Base-by-base conservation (phyloP, 2,113 vertebrate species). In the Gadus chalcogrammus region DNA sequence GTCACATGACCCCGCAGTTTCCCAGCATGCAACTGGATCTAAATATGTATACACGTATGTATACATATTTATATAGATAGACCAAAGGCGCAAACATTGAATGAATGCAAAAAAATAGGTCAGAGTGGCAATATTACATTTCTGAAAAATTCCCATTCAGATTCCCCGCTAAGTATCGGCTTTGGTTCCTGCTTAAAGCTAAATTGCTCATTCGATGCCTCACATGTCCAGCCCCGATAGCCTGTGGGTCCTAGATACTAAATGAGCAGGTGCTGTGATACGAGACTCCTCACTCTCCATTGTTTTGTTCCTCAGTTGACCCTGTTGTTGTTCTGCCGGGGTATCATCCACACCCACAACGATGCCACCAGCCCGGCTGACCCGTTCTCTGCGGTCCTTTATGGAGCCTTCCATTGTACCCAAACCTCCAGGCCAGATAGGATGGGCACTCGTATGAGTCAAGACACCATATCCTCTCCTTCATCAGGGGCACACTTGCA, bases 211-310 rank as follows among this genome's bases (percentile, higher is more conserved):
- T 78, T 20, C 65, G 82, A 88, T 15, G 61, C 70, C 71, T 71
- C 15, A 24, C 16, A 65, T 56, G 63, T 9, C 20, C 64, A 12
- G 42, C 67, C 5, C 62, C 68, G 69, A 64, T 67, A 72, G 73
- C 76, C 75, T 64, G 65, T 85, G 72, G 76, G 61, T 71, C 72
- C 67, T 24, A 1, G 20, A 6, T 22, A 67, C 61, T 27, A 70
- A 68, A 79, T 83, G 68, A 48, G 42, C 42, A 48, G 42, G 12
- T 9, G 83, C 82, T 15, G 69, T 76, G 85, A 87, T 82, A 85
- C 52, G 8, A 73, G 81, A 82, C 82, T 82, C 78, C 31, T 35
- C 31, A 35, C 4, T 7, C 4, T 35, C 31, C 31, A 35, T 35
- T 35, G 31, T 35, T 35, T 35, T 35, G 31, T 35, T 35, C 6